Base-by-base conservation (phyloP, 2,797 vertebrate genomes). In the Sebastes flavidus region DNA sequence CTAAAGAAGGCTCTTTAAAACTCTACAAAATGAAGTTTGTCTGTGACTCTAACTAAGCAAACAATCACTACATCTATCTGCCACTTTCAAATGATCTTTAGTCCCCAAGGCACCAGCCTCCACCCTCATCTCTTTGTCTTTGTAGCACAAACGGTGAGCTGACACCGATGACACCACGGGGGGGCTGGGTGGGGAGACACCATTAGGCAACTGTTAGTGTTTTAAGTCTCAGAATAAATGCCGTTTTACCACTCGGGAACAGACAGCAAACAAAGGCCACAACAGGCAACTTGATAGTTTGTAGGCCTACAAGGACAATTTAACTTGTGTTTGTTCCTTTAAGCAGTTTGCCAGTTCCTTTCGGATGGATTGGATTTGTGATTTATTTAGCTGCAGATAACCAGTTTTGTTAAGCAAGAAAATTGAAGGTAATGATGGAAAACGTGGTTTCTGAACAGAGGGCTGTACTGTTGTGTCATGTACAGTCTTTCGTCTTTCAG, bases 211-310 rank as follows among this genome's bases (percentile, higher is more conserved):
- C 86, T 90, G 88, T 80, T 73, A 27, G 70, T 22, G 78, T 88
- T 89, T 92, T 86, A 92, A 91, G 89, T 92, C 76, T 2, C 76
- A 90, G 77, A 88, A 85, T 76, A 92, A 94, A 94, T 87, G 89
- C 3, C 10, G n/a, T 75, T 88, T 86, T 87, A 89, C 75, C 86
- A 62, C 86, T 52, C 2, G 69, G 75, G 86, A 87, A 87, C 77
- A 91, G 70, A 82, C 82, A 60, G 78, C 80, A 89, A 90, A 91
- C 74, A 29, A 85, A 72, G 56, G 29, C 52, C 72, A 81, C 73
- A 81, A 85, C 70, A 86, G 81, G 77, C 61, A 81, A 78, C 32
- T 58, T 34, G 42, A 82, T 73, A 65, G 65, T 76, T 81, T 68
- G 75, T 77, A 61, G n/a, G 59, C 75, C 80, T 58, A 84, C 49